Evolutionary conservation across 1,140 invertebrate species (phyloP).

Genomic region (Sinella curviseta): DNA sequence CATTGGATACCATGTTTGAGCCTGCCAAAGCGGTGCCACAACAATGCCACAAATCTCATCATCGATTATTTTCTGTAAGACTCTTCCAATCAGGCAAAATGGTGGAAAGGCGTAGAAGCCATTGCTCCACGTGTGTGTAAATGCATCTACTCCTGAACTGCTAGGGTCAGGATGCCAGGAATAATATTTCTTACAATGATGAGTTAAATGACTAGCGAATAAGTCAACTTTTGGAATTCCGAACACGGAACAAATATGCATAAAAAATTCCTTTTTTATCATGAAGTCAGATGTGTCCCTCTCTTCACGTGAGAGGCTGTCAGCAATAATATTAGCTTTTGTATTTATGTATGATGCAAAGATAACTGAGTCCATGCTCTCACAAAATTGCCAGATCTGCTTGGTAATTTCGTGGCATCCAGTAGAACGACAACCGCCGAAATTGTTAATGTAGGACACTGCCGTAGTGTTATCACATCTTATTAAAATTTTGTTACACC

Average conservation of each 20-base stretch:
- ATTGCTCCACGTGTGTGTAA: background rate
- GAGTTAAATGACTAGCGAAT: background rate
- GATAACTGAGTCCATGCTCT: background rate
- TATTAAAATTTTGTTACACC: background rate
- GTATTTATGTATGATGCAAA: background rate
- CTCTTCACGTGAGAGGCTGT: background rate
- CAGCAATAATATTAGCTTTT: background rate
- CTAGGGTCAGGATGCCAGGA: background rate
- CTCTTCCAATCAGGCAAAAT: conserved; percentile 18
- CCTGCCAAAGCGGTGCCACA: too few species aligned
- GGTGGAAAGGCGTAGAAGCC: conserved; percentile 28
- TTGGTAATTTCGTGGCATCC: conserved; percentile 7
- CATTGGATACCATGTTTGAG: conserved; percentile 29
- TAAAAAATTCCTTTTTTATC: background rate
- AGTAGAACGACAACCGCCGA: conserved; percentile 1
- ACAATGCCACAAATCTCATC: conserved; percentile 1
- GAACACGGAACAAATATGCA: background rate
- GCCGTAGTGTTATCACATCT: conserved; percentile 23
- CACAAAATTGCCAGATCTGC: conserved; percentile 5
- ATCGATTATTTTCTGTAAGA: background rate
- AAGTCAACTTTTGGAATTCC: background rate
- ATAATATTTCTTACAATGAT: background rate
- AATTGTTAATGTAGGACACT: too few species aligned
- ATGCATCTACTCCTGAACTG: background rate
- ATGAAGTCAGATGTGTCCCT: background rate